These are phyloP conservation scores for Aulostomus chinensis DNA, from an alignment of 2,797 vertebrate species.

Conservation along the genomic window DNA sequence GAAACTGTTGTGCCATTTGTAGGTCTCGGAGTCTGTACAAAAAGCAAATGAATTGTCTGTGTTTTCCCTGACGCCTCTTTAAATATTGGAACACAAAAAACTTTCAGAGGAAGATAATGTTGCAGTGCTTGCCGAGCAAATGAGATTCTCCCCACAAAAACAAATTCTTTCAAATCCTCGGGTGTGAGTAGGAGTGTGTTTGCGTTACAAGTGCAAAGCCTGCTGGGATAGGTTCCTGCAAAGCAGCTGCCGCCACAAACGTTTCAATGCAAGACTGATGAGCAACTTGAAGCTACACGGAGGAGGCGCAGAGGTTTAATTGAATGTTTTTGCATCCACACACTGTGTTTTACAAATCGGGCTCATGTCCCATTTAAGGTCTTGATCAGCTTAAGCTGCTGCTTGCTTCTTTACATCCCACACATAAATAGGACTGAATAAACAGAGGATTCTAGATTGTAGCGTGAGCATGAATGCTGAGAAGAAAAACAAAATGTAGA, in stretches of 20 bases:
- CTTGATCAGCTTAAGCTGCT: conserved; percentile 33
- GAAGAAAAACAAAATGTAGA: conserved; percentile 21
- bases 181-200: conserved; percentile 57
- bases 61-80: conserved; percentile 60
- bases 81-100: conserved; percentile 59
- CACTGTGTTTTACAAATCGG: conserved; percentile 26
- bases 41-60: conserved; percentile 45
- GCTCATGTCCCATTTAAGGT: conserved; percentile 31
- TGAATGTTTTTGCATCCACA: conserved; percentile 34
- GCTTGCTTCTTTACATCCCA: conserved; percentile 26
- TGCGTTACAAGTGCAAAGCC: conserved; percentile 57
- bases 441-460: conserved; percentile 2
- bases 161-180: conserved; percentile 59
- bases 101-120: conserved; percentile 43
- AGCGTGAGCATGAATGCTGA: not conserved
- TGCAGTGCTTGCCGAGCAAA: conserved; percentile 48
- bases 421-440: conserved; percentile 9
- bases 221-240: conserved; percentile 54
- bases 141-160: conserved; percentile 59
- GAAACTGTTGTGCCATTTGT: conserved; percentile 8
- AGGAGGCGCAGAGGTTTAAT: conserved; percentile 40
- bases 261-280: conserved; percentile 32
- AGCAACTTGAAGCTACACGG: conserved; percentile 26
- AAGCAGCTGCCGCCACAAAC: conserved; percentile 27
- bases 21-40: conserved; percentile 25